Base-by-base conservation (phyloP, 2,797 vertebrate species). In the Microcaecilia unicolor region DNA sequence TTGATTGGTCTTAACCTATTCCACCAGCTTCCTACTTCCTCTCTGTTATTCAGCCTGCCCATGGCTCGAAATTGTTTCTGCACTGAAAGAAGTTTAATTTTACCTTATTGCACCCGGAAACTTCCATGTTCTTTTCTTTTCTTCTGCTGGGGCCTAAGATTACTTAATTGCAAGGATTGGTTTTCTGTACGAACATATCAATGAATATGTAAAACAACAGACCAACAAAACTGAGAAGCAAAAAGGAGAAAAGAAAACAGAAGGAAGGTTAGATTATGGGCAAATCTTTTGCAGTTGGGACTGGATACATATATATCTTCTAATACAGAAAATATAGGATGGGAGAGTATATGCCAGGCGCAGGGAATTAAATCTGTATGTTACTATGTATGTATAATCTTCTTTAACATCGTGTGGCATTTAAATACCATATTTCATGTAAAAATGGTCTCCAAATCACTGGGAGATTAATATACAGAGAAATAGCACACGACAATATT, bases 311-410 rank as follows among this genome's bases (percentile, higher is more conserved):
- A 83, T 76, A 69, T 67, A 70, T 79, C n/a, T n/a, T n/a, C 74
- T 81, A 74, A 84, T 77, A 86, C 77, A 69, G 79, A 78, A 77
- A 76, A 84, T 83, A 80, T 69, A 60, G 88, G 87, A 78, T 91
- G 86, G 76, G 68, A 75, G 64, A 86, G 83, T 84, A 78, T 75
- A 84, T 84, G 84, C 82, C 83, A 88, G 83, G 86, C 70, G 58
- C 84, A 67, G 68, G 74, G 88, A 83, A 77, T 87, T 90, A 92
- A 92, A 88, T 78, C 87, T 85, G 73, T 65, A 85, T n/a, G n/a
- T n/a, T n/a, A n/a, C n/a, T n/a, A n/a, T n/a, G n/a, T n/a, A n/a
- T n/a, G n/a, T n/a, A n/a, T 92, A 92, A 94, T 92, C 89, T 91
- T 72, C 83, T 88, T 86, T 88, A 91, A 85, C 84, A 79, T 58